Conservation (phyloP, 2,113 vertebrate genomes). For the Oryzias melastigma region DNA sequence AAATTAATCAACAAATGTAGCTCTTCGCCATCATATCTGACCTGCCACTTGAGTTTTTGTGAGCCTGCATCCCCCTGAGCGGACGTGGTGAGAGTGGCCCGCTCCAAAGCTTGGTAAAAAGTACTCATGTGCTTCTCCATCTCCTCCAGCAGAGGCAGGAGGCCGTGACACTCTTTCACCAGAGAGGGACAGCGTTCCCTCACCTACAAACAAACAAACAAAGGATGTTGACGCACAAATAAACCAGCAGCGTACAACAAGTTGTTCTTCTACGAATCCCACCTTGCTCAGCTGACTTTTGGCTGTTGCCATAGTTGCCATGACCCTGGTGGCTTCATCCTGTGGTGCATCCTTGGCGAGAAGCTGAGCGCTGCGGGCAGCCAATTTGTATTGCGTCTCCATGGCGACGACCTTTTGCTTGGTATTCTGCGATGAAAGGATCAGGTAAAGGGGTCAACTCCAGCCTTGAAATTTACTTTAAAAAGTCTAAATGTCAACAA, state of each 20-base stretch:
- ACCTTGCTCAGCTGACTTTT: conserved; percentile 91
- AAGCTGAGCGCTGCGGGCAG: conserved; percentile 84
- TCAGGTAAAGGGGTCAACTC: conserved; percentile 15
- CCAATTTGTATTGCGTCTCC: conserved; percentile 88
- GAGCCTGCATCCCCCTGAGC: conserved; percentile 63
- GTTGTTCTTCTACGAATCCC: conserved; percentile 4
- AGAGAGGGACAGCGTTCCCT: conserved; percentile 83
- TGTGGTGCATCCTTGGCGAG: conserved; percentile 84
- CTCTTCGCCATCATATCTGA: conserved; percentile 53
- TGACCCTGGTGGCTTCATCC: conserved; percentile 83
- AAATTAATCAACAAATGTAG: too few species aligned
- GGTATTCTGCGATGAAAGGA: conserved; percentile 76
- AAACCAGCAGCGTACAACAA: background rate
- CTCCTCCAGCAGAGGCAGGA: conserved; percentile 86
- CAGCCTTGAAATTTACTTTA: background rate
- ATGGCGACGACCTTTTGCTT: conserved; percentile 87
- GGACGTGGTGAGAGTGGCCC: conserved; percentile 83
- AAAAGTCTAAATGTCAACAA: background rate
- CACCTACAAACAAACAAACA: conserved; percentile 73
- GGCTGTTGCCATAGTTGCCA: conserved; percentile 79
- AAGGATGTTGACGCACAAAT: background rate
- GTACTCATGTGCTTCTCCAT: conserved; percentile 87
- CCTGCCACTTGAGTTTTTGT: conserved; percentile 89
- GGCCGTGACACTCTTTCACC: conserved; percentile 83
- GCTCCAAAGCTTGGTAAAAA: conserved; percentile 89